Evolutionary conservation across 1,140 invertebrate species (phyloP).

Genomic region (Lucilia cuprina): DNA sequence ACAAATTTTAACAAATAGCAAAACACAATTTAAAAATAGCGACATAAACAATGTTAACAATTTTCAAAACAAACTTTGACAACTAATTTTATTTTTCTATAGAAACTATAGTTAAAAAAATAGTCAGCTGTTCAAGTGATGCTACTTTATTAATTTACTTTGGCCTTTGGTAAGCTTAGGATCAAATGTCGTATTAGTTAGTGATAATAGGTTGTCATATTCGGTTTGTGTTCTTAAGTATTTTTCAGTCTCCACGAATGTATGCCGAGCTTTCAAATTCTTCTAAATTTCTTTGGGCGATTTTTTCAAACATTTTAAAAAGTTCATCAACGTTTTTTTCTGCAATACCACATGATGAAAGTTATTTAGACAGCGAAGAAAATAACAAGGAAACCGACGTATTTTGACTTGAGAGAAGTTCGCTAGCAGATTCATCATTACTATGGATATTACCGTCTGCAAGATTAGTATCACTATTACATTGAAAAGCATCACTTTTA

Average conservation of each 20-base stretch:
- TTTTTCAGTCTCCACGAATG: conserved; percentile 10
- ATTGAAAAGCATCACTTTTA: not conserved
- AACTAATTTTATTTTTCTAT: too few species aligned
- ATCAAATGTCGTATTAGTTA: conserved; percentile 1
- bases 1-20: too few species aligned
- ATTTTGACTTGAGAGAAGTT: not conserved
- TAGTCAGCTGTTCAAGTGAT: too few species aligned
- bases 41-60: too few species aligned
- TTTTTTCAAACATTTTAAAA: not conserved
- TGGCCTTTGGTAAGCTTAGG: conserved; percentile 19
- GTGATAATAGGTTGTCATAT: conserved; percentile 9
- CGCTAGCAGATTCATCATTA: not conserved
- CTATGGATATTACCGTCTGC: not conserved
- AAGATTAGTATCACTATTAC: not conserved
- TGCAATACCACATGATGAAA: conserved; percentile 5
- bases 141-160: too few species aligned
- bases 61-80: too few species aligned
- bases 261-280: conserved; percentile 14
- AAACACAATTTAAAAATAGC: too few species aligned
- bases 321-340: not conserved
- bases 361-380: conserved; percentile 17
- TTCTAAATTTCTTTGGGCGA: not conserved
- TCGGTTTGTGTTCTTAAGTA: conserved; percentile 21
- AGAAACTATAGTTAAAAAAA: too few species aligned
- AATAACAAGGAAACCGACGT: not conserved